Percentiles rank a stretch among this genome's conserved stretches.
Evolutionary conservation across 2,888 invertebrate genomes (phyloP).

Genomic region (Drosophila tanythrix): DNA sequence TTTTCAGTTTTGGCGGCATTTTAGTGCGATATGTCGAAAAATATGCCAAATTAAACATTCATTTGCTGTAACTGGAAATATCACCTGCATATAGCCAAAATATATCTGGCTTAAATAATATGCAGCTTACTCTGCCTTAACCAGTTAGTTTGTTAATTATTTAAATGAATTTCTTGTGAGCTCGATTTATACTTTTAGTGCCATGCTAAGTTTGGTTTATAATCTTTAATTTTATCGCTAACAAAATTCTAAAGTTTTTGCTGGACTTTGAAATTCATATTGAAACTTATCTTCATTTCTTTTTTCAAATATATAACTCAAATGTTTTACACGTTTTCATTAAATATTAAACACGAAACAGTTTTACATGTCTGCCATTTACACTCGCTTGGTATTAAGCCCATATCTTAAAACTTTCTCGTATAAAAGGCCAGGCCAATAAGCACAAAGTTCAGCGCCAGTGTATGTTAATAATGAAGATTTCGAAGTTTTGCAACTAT

Average conservation of each 20-base stretch:
- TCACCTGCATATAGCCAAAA: constrained; percentile 11
- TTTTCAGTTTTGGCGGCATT: constrained; percentile 34
- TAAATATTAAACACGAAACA: background rate
- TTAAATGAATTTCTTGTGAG: too few relatives aligned
- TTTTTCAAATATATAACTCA: background rate
- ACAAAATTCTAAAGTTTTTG: background rate
- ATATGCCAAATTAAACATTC: constrained; percentile 55
- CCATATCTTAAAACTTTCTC: constrained; percentile 15
- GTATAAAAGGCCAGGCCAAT: constrained; percentile 5
- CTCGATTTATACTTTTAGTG: too few relatives aligned
- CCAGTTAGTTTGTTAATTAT: too few relatives aligned
- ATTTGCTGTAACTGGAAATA: constrained; percentile 53
- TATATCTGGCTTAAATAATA: background rate
- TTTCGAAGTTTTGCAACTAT: constrained; percentile 15
- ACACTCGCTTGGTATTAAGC: constrained; percentile 2
- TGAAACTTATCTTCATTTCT: background rate
- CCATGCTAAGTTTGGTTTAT: too few relatives aligned
- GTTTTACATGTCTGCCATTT: background rate
- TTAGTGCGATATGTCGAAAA: constrained; percentile 47
- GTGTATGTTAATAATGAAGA: constrained; percentile 26
- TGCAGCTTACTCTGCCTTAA: too few relatives aligned
- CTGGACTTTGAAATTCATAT: background rate
- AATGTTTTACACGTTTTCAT: background rate
- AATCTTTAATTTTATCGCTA: background rate
- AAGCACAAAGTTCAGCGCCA: constrained; percentile 3